These are phyloP conservation scores for Synanthedon tipuliformis DNA, from an alignment of 2,888 invertebrate species.

Conservation along the genomic window DNA sequence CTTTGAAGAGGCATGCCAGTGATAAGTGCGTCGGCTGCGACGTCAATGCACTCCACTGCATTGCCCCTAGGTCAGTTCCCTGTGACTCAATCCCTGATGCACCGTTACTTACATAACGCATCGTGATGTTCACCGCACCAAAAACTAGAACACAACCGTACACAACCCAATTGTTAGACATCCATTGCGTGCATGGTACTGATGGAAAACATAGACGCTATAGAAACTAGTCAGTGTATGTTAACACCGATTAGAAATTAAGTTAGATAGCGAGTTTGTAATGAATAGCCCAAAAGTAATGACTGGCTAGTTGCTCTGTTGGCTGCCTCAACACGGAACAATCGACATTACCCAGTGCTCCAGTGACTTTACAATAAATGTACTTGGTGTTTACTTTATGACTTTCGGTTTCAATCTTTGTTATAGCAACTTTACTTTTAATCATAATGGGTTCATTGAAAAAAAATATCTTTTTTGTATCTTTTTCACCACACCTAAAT, in stretches of 20 bases:
- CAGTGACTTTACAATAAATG: conserved; percentile 56
- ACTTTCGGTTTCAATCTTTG: conserved; percentile 54
- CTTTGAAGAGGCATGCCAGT: conserved; percentile 59
- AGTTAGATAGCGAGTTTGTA: conserved; percentile 3
- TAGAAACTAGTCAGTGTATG: neutral
- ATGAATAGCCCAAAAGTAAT: conserved; percentile 24
- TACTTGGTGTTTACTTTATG: conserved; percentile 36
- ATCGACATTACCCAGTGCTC: conserved; percentile 54
- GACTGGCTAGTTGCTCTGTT: conserved; percentile 20
- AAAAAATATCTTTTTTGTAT: neutral
- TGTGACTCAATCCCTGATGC: conserved; percentile 60
- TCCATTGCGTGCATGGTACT: neutral
- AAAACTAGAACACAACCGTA: neutral
- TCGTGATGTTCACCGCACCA: conserved; percentile 33
- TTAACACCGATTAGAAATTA: conserved; percentile 3
- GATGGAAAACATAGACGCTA: neutral
- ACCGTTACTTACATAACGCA: conserved; percentile 58
- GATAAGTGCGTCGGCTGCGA: conserved; percentile 56
- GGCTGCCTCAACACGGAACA: conserved; percentile 37
- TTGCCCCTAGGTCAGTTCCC: conserved; percentile 68
- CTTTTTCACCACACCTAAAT: too few relatives aligned
- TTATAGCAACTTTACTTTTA: conserved; percentile 21
- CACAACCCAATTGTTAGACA: neutral
- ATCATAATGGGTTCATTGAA: conserved; percentile 9
- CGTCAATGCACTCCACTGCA: conserved; percentile 67